Evolutionary conservation across 1,140 invertebrate genomes (phyloP), one percentile per base, ranked within the genome.

Genomic region (Lepeophtheirus salmonis): DNA sequence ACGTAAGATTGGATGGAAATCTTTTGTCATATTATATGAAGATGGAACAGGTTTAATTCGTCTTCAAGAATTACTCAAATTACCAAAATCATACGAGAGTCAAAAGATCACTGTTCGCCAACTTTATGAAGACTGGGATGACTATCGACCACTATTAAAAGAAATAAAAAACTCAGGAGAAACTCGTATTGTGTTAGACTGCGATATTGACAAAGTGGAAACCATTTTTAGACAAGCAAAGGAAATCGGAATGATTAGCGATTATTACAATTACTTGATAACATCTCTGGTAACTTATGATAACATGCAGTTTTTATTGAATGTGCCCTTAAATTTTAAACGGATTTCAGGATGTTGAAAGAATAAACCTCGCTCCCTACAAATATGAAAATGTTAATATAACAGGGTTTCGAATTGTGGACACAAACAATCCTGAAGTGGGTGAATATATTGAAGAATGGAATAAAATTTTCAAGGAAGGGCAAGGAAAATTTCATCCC

Each of bases 131-230:
- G 49, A 30, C 50, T 55, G 41, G 13, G 51, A 24, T 20, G 61
- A 63, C n/a, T 64, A 61, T 41, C 13, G 63, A 6, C 65, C 65
- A 24, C 62, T 71, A 58, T 67, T 72, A 21, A 72, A 73, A 59
- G 69, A 72, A 16, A 63, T 73, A n/a, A 67, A 68, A 62, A 65
- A 66, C 12, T 65, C 64, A 21, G 66, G 65, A 3, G 71, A 72
- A 62, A 65, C 67, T 14, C 67, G 68, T 53, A 69, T 75, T 26
- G 66, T 75, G 50, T 64, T 75, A 10, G 73, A 74, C 64, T 73
- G 73, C 26, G 23, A 50, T 2, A 57, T 50, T 26, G 60, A 65
- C 10, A 67, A 67, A 62, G 41, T 69, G 3, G 62, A 64, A 6
- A 20, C 56, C 14, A 53, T 67, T 0, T 50, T 70, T 0, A 64